Base-by-base conservation (phyloP, 2,113 vertebrate species). In the Melanerpes formicivorus region DNA sequence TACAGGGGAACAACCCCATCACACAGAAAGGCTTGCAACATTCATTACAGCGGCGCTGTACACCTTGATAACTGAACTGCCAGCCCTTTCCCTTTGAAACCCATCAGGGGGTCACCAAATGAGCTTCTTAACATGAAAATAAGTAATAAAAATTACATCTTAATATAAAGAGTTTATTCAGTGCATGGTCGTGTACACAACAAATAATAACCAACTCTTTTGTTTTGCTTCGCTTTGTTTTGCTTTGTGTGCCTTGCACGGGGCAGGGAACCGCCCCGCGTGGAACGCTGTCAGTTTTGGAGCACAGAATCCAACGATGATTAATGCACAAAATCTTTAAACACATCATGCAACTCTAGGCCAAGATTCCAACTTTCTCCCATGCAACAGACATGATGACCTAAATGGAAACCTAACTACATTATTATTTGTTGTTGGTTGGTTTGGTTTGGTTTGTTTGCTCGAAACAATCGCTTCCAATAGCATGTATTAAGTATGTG, bases 101-200 rank as follows among this genome's bases (percentile, higher is more conserved):
- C 48, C 62, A 76, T 64, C 73, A 19, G 4, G 19, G 19, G 60
- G 48, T 76, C 91, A 91, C 88, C 93, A 91, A 94, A 96, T 72
- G 34, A 97, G 85, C 90, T 65, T 96, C 98, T 44, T 44, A 44
- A 44, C 14, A 44, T 16, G 14, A 98, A 98, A 98, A 40, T 40
- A 11, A 40, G 11, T 40, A 40, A 40, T 40, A 96, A 52, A 52
- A 50, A 13, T 23, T 98, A 98, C 97, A 98, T 97, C 96, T 98
- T 98, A 98, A 98, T 98, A 98, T 97, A 99, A 99, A 99, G 98
- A 98, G 98, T 99, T 99, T 98, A 99, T 99, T 99, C 97, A 98
- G 99, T 99, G 98, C 98, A 98, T 99, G 99, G 97, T 98, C 98
- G 98, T 98, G 98, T 99, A 98, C 99, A 99, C 98, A 99, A 99